Evolutionary conservation across 2,113 vertebrate species (phyloP).

Genomic region (Melanerpes aurifrons): DNA sequence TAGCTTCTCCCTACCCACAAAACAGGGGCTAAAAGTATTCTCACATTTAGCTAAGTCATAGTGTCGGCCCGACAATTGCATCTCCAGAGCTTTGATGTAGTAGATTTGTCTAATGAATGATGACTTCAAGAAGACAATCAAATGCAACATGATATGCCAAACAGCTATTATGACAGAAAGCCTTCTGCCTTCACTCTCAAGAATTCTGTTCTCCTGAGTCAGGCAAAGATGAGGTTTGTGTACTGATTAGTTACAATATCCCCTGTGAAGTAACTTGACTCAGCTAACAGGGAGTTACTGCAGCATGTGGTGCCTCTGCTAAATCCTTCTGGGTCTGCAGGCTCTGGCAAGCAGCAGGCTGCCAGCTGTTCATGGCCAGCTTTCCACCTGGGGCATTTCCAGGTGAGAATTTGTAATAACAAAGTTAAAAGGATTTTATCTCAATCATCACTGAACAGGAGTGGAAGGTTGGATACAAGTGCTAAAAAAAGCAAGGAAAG

Average conservation of each 20-base stretch:
- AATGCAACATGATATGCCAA: neutral
- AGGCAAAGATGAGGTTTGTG: neutral
- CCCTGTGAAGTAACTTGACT: neutral
- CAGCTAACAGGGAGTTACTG: neutral
- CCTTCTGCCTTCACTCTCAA: neutral
- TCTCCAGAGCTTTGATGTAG: neutral
- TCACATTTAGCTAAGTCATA: neutral
- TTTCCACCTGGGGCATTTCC: neutral
- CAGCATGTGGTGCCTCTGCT: neutral
- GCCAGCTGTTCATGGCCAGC: neutral
- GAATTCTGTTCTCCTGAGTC: neutral
- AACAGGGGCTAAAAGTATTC: neutral
- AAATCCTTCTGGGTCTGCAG: neutral
- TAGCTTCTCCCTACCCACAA: neutral
- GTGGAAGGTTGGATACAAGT: neutral
- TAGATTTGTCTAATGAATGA: neutral
- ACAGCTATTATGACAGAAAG: neutral
- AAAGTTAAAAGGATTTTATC: neutral
- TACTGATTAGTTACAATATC: neutral
- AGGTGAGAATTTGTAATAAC: neutral
- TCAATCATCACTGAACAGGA: neutral
- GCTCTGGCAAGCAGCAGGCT: neutral
- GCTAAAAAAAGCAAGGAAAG: neutral
- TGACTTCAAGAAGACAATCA: constrained; percentile 3
- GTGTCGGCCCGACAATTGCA: neutral